phyloP scores from a whole-genome alignment of 2,888 invertebrate species.

The Heliothis peltigera region DNA sequence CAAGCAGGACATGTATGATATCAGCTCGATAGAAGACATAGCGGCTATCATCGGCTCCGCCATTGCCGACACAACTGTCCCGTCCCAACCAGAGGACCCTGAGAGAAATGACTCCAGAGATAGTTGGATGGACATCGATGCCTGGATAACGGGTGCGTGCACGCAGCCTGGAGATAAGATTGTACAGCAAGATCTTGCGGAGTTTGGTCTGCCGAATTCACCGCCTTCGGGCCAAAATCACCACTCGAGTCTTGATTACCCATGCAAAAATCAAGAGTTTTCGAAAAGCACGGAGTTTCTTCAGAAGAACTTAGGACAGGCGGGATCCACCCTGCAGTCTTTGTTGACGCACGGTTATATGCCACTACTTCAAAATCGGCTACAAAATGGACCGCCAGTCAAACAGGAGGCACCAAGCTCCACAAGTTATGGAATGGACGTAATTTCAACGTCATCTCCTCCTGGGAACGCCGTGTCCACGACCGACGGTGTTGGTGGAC shows the following conservation, averaged over 20 bases:
- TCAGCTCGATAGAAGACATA: conserved; percentile 94
- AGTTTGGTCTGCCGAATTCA: conserved; percentile 92
- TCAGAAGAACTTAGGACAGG: conserved; percentile 87
- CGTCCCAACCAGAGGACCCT: conserved; percentile 93
- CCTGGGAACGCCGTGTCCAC: conserved; percentile 96
- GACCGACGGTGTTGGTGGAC: conserved; percentile 92
- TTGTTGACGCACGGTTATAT: conserved; percentile 94
- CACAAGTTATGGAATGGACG: conserved; percentile 93
- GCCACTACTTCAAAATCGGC: conserved; percentile 94
- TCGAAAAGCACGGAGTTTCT: conserved; percentile 86
- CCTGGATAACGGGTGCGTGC: conserved; percentile 95
- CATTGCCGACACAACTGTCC: conserved; percentile 96
- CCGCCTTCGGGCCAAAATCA: conserved; percentile 90
- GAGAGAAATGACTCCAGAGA: conserved; percentile 93
- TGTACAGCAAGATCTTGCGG: conserved; percentile 92
- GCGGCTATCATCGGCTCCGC: conserved; percentile 96
- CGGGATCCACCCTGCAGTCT: conserved; percentile 93
- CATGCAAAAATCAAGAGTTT: conserved; percentile 85
- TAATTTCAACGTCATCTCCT: conserved; percentile 94
- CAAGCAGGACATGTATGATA: conserved; percentile 92
- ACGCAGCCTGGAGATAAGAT: conserved; percentile 92
- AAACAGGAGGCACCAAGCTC: conserved; percentile 94
- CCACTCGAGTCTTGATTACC: conserved; percentile 86
- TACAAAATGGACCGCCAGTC: conserved; percentile 94
- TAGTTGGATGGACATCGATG: conserved; percentile 96